Evolutionary conservation across 2,888 invertebrate genomes (phyloP), one percentile per base, ranked within the genome.

Genomic region (Copidosoma aretas): DNA sequence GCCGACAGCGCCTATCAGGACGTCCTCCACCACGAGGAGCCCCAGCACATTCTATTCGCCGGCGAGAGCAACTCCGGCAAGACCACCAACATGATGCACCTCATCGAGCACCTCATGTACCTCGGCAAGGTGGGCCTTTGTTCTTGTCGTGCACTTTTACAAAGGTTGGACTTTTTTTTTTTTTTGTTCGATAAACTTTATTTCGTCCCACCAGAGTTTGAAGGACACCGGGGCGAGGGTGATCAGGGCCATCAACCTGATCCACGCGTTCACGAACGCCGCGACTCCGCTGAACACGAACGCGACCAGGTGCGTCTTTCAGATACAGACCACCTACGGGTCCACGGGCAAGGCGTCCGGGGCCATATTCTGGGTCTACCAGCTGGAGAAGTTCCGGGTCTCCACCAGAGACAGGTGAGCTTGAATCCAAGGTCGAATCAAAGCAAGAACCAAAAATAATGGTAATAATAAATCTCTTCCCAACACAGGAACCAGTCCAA

Each of bases 21-120:
- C 79, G 93, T 94, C 84, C 84, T 95, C 74, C 97, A 97, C 82
- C 93, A 96, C 81, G 90, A 91, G 75, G 90, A 91, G 75, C 90
- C 92, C 1, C 95, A 97, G 83, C 91, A 94, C 82, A 91, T 97
- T 70, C 87, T 97, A 8, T 89, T 97, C 74, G 91, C 93, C 53
- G 97, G 97, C 1, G 97, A 97, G 86, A 93, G 93, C 74, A 92
- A 92, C 79, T 93, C 96, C 0, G 97, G 97, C 1, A 97, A 97
- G 86, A 93, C 95, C 0, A 92, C 92, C 43, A 94, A 92, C 80
- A 91, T 92, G 82, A 85, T 91, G 51, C 90, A 94, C 73, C 85
- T 94, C 54, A 85, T 96, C 43, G 89, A 91, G 61, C 97, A 97
- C 82, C 87, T 97, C 1, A 90, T 93, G 74, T 90, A 88, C 80